Percentiles rank a stretch among this genome's conserved stretches.
Conservation (phyloP, 2,113 vertebrate genomes). For the Choloepus hoffmanni region DNA sequence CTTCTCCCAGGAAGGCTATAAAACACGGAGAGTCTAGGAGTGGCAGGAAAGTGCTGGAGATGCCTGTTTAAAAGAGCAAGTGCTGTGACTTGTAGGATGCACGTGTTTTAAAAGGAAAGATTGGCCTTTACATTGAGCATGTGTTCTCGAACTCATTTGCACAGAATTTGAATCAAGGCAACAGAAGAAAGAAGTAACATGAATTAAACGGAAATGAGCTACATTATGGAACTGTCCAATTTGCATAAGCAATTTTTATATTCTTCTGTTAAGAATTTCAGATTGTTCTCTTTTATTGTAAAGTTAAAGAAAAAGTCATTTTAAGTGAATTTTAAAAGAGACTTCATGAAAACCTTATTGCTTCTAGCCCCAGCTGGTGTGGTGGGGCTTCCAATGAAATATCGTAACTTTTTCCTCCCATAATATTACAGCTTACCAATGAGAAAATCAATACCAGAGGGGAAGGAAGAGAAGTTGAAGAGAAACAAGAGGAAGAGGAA, state of each 20-base stretch:
- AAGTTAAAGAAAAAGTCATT: not conserved
- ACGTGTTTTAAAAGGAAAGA: not conserved
- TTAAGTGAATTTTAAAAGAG: slow-evolving; percentile 9
- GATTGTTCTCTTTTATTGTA: not conserved
- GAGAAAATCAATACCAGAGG: slow-evolving; percentile 14
- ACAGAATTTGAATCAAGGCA: not conserved
- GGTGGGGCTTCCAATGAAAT: not conserved
- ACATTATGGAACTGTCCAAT: not conserved
- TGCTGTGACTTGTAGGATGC: not conserved
- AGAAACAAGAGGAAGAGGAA: not conserved
- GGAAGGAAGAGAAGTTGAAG: not conserved
- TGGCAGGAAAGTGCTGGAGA: slow-evolving; percentile 52
- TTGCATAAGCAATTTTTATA: not conserved
- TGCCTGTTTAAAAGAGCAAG: slow-evolving; percentile 14
- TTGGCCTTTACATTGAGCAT: fast-evolving
- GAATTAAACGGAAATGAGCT: not conserved
- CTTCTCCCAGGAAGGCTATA: slow-evolving; percentile 72
- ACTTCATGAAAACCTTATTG: not conserved
- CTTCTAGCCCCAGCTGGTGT: slow-evolving; percentile 32
- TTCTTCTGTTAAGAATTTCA: slow-evolving; percentile 26
- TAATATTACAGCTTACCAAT: not conserved
- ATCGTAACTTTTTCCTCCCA: not conserved
- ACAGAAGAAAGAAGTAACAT: not conserved
- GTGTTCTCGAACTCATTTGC: not conserved
- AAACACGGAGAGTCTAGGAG: slow-evolving; percentile 62